Evolutionary conservation across 1,140 invertebrate species (phyloP), one percentile per base, ranked within the genome.

Genomic region (Drosophila melanica): DNA sequence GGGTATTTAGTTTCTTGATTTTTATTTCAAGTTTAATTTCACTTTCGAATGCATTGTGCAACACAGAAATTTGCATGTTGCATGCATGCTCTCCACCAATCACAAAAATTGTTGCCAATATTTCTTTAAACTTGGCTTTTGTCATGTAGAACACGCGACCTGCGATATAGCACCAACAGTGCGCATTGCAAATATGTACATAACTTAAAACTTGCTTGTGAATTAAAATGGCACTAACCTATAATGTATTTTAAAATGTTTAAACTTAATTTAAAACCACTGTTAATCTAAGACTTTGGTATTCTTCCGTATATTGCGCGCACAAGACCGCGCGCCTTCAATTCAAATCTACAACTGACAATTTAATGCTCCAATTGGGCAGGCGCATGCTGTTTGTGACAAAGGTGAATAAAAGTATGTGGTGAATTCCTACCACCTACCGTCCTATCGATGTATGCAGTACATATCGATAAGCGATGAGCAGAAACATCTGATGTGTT

Each of bases 171-270:
- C 27, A 27, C 27, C 6, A 27, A 27, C 27, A 27, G 27, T 7
- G 27, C 51, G 77, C 33, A 75, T 82, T 57, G 66, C 59, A 39
- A 63, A 75, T 59, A 55, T 45, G 33, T 48, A 12, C 14, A 37
- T 8, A 62, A 62, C 75, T 75, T 12, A 65, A 80, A 84, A 84
- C 80, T 71, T 70, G 80, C 85, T 84, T 84, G 59, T 63, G 55
- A 64, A 82, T 53, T 55, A 57, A 51, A 70, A 65, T 27, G 47
- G 68, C 81, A 84, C 81, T 77, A 85, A 85, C 81, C 81, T 86
- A 85, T 77, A 77, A 71, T 81, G 64, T 42, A 12, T 48, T 65
- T 65, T 66, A 58, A 81, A 55, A 42, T 37, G 70, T 69, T 68
- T 53, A 30, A 58, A 75, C 62, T 58, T 58, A 55, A 63, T 50